A percentile compares a stretch with the other conserved stretches of the same genome.
These are phyloP conservation scores for Orchesellides sinensis DNA, from an alignment of 2,888 invertebrate species.

Conservation along the genomic window DNA sequence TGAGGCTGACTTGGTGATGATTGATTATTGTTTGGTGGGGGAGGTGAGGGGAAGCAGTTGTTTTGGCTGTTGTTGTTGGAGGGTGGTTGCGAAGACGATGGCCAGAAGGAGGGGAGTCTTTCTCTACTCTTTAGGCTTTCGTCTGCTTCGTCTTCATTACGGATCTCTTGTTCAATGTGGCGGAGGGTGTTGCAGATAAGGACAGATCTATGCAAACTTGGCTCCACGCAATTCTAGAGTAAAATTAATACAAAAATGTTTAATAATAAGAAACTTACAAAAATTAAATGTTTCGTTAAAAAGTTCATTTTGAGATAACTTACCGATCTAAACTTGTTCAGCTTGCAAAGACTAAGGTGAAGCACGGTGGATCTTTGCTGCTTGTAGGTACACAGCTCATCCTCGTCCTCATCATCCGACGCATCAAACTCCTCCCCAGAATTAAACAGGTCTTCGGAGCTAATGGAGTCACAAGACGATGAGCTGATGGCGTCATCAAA, in stretches of 20 bases:
- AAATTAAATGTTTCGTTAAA: conserved; percentile 1
- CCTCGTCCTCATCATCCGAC: conserved; percentile 71
- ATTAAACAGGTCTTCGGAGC: conserved; percentile 74
- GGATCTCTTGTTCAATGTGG: conserved; percentile 78
- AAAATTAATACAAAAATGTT: not conserved
- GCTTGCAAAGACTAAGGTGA: conserved; percentile 78
- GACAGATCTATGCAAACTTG: conserved; percentile 78
- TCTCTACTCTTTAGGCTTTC: conserved; percentile 68
- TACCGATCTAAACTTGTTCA: conserved; percentile 76
- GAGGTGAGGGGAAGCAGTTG: conserved; percentile 48
- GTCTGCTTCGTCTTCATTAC: conserved; percentile 77
- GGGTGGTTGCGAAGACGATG: conserved; percentile 23
- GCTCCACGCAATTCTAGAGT: conserved; percentile 76
- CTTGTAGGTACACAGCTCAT: conserved; percentile 75
- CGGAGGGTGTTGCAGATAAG: conserved; percentile 79
- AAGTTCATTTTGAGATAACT: conserved; percentile 36
- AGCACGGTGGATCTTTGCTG: conserved; percentile 78
- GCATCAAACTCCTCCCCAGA: conserved; percentile 74
- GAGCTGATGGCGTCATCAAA: conserved; percentile 72
- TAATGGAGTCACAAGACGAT: conserved; percentile 73
- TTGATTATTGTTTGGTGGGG: too few species aligned
- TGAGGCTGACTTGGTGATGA: conserved; percentile 65
- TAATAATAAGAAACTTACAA: not conserved
- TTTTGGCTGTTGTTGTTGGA: conserved; percentile 39
- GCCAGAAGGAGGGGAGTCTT: conserved; percentile 73